phyloP scores from a whole-genome alignment of 2,113 vertebrate species.

The Poeciliopsis turrubarensis region DNA sequence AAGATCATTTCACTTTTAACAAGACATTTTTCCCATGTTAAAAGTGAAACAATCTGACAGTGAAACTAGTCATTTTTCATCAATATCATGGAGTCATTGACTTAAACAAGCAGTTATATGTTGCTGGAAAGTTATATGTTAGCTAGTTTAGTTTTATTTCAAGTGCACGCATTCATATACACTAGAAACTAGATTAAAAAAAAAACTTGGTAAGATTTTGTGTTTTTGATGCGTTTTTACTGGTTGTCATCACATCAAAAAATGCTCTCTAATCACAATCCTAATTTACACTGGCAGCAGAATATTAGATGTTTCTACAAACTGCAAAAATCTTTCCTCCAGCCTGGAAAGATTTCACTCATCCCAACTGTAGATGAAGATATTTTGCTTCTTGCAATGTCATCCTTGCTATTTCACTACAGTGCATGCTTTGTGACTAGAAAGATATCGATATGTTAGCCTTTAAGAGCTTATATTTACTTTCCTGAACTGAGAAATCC shows the following conservation, averaged over 20 bases:
- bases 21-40: too few relatives aligned
- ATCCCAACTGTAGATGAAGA: neutral
- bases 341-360: neutral
- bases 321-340: too few relatives aligned
- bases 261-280: neutral
- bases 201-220: too few relatives aligned
- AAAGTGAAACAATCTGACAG: too few relatives aligned
- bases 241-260: neutral
- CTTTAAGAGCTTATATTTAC: slow-evolving; percentile 1
- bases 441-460: neutral
- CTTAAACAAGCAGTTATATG: too few relatives aligned
- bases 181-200: too few relatives aligned
- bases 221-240: neutral
- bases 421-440: neutral
- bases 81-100: too few relatives aligned
- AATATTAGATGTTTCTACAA: neutral
- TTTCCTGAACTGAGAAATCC: slow-evolving; percentile 16
- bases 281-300: neutral
- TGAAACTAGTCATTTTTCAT: too few relatives aligned
- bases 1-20: too few relatives aligned
- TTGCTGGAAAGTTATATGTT: too few relatives aligned
- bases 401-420: neutral
- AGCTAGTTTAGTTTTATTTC: too few relatives aligned
- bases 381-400: neutral
- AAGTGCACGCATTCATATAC: too few relatives aligned